phyloP scores from a whole-genome alignment of 2,113 vertebrate genomes.

The Aplodontia rufa region DNA sequence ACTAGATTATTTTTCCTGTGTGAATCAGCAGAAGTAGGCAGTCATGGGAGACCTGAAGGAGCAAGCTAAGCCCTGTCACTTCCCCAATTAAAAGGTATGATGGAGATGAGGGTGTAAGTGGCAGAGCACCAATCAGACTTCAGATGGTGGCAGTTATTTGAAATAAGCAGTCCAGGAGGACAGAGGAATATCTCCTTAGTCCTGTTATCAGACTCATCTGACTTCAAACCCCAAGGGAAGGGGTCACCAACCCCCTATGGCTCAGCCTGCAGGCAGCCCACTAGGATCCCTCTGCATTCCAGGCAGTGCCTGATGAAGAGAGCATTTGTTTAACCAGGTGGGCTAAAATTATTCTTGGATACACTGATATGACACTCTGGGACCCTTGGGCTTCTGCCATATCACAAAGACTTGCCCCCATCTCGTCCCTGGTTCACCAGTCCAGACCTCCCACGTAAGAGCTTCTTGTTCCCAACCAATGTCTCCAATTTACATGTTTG shows the following conservation, averaged over 20 bases:
- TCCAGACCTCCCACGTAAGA: background rate
- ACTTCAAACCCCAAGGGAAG: background rate
- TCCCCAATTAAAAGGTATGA: background rate
- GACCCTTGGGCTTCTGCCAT: background rate
- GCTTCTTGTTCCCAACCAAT: background rate
- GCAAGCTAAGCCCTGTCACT: background rate
- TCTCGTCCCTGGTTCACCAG: background rate
- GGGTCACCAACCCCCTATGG: background rate
- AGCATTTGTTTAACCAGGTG: background rate
- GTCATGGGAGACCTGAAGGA: background rate
- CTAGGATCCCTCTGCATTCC: background rate
- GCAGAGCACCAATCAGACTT: background rate
- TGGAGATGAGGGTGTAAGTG: background rate
- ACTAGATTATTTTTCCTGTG: background rate
- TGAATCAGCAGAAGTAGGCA: conserved; percentile 39
- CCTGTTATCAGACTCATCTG: background rate
- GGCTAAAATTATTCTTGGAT: background rate
- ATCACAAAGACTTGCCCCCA: background rate
- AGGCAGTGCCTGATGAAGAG: rapidly evolving
- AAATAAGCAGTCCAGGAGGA: background rate
- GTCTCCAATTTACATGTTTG: background rate
- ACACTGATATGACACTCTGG: background rate
- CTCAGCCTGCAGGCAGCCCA: background rate
- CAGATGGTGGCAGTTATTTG: background rate
- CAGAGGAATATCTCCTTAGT: background rate